Base-by-base conservation (phyloP, 2,797 vertebrate genomes). In the Lepilemur septentrionalis region DNA sequence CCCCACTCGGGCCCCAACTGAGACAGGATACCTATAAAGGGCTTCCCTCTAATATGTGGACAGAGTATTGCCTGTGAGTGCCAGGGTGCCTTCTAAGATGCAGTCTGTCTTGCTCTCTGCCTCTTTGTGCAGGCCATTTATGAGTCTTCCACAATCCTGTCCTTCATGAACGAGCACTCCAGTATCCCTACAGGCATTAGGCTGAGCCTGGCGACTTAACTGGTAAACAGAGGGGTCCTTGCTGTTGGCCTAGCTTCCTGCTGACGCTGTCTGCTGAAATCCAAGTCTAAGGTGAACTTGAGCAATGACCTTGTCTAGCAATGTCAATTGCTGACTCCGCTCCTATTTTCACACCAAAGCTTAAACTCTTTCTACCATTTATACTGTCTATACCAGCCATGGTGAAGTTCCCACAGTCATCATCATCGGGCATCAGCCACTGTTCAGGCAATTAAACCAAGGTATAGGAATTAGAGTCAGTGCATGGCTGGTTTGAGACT, bases 341-440 rank as follows among this genome's bases (percentile, higher is more conserved):
- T 86, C 55, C 72, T 76, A 80, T 59, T 89, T 93, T 85, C 28
- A 80, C 43, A 89, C 1, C 14, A 65, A 67, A 87, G 32, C 7
- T 83, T 89, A 41, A 82, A 82, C 18, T 32, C 20, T 84, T 76
- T 20, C 43, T 50, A 32, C 17, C 15, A 65, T 52, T 41, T 41
- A 52, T 30, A 4, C 30, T 22, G 4, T 55, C 63, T 89, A 3
- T 17, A 50, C 22, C 13, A 93, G 65, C 41, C n/a, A 25, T 6
- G 30, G 17, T 23, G 35, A 25, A 35, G 3, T 43, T 59, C 48
- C 43, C 22, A 46, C 0, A 28, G 12, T 22, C 14, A 32, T 14
- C 22, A 23, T 61, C 1, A 20, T 18, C 28, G 61, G 32, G 5
- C 48, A 50, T 20, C 35, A 94, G 41, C 4, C 73, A 70, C 15